Base-by-base conservation (phyloP, 1,140 invertebrate species). In the Lucilia sericata region DNA sequence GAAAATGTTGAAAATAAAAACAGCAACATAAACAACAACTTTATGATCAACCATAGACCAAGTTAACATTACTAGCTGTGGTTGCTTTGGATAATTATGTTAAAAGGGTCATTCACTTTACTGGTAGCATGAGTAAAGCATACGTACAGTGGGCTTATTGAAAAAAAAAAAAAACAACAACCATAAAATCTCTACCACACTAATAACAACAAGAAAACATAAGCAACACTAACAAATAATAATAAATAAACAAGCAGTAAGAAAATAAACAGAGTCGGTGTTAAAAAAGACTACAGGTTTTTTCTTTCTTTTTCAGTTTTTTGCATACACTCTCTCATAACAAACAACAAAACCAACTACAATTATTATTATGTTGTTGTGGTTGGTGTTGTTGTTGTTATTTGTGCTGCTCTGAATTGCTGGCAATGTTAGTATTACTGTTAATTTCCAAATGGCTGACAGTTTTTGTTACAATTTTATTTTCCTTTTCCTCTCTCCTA, bases 381-480 rank as follows among this genome's bases (percentile, higher is more conserved):
- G 55, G 55, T n/a, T 60, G 55, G 0, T 17, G 55, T 60, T 60
- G 14, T n/a, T 60, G 55, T n/a, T 60, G 14, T 60, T 60, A 2
- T 30, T 30, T 9, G 0, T 42, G 42, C 42, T 42, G 14, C 55
- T 17, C 7, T 17, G 14, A 14, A 60, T 17, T 60, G 55, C 14
- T 60, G 55, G 42, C 42, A 42, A 42, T 42, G 42, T 42, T 42
- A 42, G 42, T 42, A 10, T 42, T 60, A n/a, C n/a, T 60, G 55
- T 60, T 60, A 60, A n/a, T 60, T n/a, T 60, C n/a, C 14, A 60
- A 60, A 12, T 60, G 55, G 55, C 55, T 60, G 55, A 60, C 55
- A 60, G 13, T 60, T 60, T 60, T n/a, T 60, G 14, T 60, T 60
- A n/a, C 55, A 17, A 60, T 7, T 60, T 60, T 60, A 60, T n/a